These are phyloP conservation scores for Ceyx erithaca DNA, from an alignment of 2,797 vertebrate genomes.

Conservation along the genomic window DNA sequence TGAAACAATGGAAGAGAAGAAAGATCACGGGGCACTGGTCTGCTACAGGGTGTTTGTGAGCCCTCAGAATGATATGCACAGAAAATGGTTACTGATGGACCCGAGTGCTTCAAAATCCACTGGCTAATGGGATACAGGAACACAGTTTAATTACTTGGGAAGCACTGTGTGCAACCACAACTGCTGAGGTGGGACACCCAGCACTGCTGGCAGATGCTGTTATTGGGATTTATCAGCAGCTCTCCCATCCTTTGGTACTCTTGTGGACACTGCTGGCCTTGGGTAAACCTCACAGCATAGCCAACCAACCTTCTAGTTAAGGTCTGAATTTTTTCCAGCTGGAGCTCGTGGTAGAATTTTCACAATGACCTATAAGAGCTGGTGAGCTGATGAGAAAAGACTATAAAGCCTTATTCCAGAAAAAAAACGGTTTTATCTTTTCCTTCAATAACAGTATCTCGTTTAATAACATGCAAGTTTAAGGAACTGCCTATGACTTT, in stretches of 20 bases:
- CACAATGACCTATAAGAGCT: not conserved
- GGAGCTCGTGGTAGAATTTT: not conserved
- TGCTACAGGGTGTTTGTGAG: not conserved
- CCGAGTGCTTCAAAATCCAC: not conserved
- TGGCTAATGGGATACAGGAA: not conserved
- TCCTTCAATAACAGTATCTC: not conserved
- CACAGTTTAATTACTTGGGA: not conserved
- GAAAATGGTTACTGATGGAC: not conserved
- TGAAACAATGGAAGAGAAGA: not conserved
- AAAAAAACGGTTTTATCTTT: not conserved
- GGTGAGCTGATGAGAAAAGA: not conserved
- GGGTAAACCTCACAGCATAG: not conserved
- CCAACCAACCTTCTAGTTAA: not conserved
- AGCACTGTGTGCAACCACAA: fast-evolving
- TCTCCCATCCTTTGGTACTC: not conserved
- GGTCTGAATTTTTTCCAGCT: not conserved
- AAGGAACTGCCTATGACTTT: not conserved
- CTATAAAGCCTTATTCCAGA: not conserved
- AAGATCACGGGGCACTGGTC: not conserved
- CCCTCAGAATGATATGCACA: not conserved
- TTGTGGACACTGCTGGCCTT: not conserved
- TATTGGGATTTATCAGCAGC: not conserved
- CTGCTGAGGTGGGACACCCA: not conserved
- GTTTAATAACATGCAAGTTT: not conserved
- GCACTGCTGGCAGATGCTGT: not conserved